Evolutionary conservation across 2,888 invertebrate species (phyloP).

Genomic region (Agrochola circellaris): DNA sequence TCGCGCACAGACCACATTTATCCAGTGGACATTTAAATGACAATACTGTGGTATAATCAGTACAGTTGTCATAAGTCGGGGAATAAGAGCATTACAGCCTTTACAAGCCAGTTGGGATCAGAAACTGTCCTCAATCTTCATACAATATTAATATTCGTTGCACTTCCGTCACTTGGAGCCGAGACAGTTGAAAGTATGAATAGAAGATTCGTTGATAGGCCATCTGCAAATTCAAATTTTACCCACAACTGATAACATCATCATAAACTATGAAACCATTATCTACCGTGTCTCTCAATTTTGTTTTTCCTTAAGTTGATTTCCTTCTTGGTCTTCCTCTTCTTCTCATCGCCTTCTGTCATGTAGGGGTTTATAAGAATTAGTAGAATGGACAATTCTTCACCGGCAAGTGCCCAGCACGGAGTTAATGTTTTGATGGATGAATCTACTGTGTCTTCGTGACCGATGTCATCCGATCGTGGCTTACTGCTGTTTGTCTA

Average conservation of each 20-base stretch:
- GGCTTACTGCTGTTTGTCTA: neutral
- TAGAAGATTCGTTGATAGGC: conserved; percentile 1
- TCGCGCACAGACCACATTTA: conserved; percentile 40
- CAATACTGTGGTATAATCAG: conserved; percentile 60
- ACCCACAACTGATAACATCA: neutral
- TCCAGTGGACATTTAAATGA: conserved; percentile 54
- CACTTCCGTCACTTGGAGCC: conserved; percentile 30
- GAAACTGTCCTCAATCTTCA: conserved; percentile 39
- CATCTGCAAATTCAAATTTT: conserved; percentile 7
- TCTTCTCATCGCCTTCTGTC: neutral
- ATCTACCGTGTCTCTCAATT: neutral
- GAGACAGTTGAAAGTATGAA: conserved; percentile 30
- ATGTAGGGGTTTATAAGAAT: neutral
- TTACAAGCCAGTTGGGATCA: conserved; percentile 30
- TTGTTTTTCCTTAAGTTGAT: neutral
- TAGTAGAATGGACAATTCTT: too few species aligned
- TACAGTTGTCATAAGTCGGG: conserved; percentile 44
- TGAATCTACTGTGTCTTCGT: neutral
- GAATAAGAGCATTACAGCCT: conserved; percentile 50
- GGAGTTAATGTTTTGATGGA: neutral
- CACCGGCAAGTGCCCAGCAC: neutral
- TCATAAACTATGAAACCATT: neutral
- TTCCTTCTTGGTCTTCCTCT: neutral
- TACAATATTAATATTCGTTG: conserved; percentile 43
- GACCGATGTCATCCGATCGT: neutral